Evolutionary conservation across 2,113 vertebrate species (phyloP).

Genomic region (Aspiorhynchus laticeps): DNA sequence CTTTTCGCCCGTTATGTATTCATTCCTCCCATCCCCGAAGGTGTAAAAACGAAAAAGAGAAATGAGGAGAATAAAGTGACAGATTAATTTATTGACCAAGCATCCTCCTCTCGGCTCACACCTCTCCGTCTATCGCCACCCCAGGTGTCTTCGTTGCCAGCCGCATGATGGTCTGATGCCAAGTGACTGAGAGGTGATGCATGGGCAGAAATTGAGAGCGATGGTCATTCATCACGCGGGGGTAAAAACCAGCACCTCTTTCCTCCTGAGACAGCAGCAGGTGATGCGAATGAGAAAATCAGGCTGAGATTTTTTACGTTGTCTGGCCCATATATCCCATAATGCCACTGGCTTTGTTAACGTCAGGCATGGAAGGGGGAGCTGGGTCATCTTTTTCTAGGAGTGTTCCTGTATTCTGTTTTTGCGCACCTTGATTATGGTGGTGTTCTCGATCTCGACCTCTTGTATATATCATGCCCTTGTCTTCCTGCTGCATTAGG

Average conservation of each 20-base stretch:
- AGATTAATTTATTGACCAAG: constrained; percentile 55
- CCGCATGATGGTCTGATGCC: constrained; percentile 42
- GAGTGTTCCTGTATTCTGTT: not conserved
- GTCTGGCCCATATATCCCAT: constrained; percentile 17
- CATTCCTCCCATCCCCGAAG: constrained; percentile 1
- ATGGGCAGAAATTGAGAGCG: constrained; percentile 41
- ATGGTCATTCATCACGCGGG: constrained; percentile 52
- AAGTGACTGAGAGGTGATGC: constrained; percentile 48
- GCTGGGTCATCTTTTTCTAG: not conserved
- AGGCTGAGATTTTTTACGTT: not conserved
- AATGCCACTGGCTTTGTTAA: constrained; percentile 5
- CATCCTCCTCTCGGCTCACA: constrained; percentile 16
- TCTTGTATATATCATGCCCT: constrained; percentile 15
- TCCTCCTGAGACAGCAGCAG: constrained; percentile 35
- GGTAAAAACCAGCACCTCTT: constrained; percentile 43
- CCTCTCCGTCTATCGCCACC: constrained; percentile 35
- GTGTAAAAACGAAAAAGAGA: constrained; percentile 33
- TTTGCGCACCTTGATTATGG: not conserved
- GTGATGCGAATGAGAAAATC: constrained; percentile 1
- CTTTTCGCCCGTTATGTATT: constrained; percentile 33
- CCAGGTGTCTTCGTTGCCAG: constrained; percentile 43
- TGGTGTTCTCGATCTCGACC: not conserved
- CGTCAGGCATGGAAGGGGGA: not conserved
- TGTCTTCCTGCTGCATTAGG: constrained; percentile 27
- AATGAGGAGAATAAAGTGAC: constrained; percentile 47